Evolutionary conservation across 2,888 invertebrate genomes (phyloP).

Genomic region (Pyrocoelia pectoralis): DNA sequence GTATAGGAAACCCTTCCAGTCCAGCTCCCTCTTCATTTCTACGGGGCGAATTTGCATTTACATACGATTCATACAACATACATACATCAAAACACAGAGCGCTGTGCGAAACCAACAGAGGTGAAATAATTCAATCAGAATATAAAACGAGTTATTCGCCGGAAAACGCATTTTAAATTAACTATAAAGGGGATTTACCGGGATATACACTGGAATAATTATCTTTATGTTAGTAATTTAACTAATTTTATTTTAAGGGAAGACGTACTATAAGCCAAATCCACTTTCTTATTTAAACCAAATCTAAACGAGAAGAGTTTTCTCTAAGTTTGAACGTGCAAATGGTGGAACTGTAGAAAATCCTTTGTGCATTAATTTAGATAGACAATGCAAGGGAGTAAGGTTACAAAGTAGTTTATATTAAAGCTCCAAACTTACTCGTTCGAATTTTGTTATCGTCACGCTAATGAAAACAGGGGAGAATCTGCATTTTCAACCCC

Average conservation of each 20-base stretch:
- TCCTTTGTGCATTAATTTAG: slow-evolving; percentile 30
- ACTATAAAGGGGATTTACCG: slow-evolving; percentile 16
- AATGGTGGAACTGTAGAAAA: slow-evolving; percentile 14
- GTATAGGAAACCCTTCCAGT: background rate
- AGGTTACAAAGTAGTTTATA: slow-evolving; percentile 19
- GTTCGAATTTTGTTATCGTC: slow-evolving; percentile 24
- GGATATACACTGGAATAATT: background rate
- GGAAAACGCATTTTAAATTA: slow-evolving; percentile 29
- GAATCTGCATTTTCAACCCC: background rate
- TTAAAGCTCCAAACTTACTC: slow-evolving; percentile 16
- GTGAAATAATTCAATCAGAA: slow-evolving; percentile 35
- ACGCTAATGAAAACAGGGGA: slow-evolving; percentile 29
- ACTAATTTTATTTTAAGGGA: background rate
- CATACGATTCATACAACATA: slow-evolving; percentile 26
- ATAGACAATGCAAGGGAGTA: slow-evolving; percentile 25
- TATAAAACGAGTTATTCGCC: slow-evolving; percentile 31
- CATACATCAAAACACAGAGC: slow-evolving; percentile 21
- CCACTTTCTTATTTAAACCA: background rate
- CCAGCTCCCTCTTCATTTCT: background rate
- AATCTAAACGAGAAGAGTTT: too few species aligned
- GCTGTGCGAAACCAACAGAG: slow-evolving; percentile 20
- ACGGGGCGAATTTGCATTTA: slow-evolving; percentile 15
- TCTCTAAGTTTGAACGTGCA: slow-evolving; percentile 9
- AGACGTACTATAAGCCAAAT: background rate
- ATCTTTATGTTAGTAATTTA: slow-evolving; percentile 1